Base-by-base conservation (phyloP, 92 coral and sea anemone genomes). In the Actinostola sp. region DNA sequence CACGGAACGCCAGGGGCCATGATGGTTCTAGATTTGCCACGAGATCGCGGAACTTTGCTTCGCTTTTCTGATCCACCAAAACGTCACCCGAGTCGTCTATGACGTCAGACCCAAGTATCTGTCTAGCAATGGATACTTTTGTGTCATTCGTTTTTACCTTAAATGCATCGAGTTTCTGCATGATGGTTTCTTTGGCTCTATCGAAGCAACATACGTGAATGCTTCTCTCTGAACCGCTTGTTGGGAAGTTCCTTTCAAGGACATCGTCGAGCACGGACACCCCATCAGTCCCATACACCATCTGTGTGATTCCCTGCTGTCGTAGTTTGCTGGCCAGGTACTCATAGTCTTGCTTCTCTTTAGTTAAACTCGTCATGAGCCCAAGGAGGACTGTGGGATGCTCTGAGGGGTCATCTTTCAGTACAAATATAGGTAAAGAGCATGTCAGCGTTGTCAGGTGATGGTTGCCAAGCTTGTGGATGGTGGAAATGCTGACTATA, bases 351-450 rank as follows among this genome's bases (percentile, higher is more conserved):
- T 72, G 66, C 38, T 76, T 64, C 25, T 73, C 78, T 15, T 88
- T 83, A 26, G 93, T 70, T 26, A 74, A 53, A 16, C 90, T 85
- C 19, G 93, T 88, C 93, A 88, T 88, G 0, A 73, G 57, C 20
- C 83, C 93, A 30, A 78, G 86, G 58, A 88, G 62, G 19, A 83
- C 87, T 17, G 81, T 70, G 25, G 93, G 93, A 36, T 79, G 89
- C 33, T 69, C 79, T 27, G 57, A 36, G 51, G 51, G 60, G 36
- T 75, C 73, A 30, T 75, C 81, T 34, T 66, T 54, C n/a, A 48
- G 70, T 14, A 74, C 83, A 36, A 84, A 78, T 62, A 88, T 67
- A 39, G 93, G 93, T 32, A 85, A 70, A 15, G 86, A 76, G 21
- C 88, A 78, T 0, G 83, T 84, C 43, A 88, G 41, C 6, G 83